Percentiles rank a stretch among this genome's conserved stretches.
Conservation (phyloP, 2,888 invertebrate species). For the Pollenia griseotomentosa region DNA sequence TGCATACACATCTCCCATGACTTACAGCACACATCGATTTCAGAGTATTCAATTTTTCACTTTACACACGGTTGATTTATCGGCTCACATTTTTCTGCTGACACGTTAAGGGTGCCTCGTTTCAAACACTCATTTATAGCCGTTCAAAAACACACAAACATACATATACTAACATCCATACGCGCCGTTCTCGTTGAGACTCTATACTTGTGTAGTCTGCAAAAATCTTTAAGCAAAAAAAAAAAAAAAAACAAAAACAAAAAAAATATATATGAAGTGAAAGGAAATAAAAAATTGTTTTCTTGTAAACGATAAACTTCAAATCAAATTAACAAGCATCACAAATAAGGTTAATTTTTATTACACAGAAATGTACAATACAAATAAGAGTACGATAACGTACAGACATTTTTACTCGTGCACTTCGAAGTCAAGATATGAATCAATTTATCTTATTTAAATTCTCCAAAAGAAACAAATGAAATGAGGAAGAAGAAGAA, state of each 20-base stretch:
- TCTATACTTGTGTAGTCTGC: neutral
- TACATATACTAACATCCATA: neutral
- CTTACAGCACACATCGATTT: conserved; percentile 59
- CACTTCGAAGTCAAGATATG: conserved; percentile 38
- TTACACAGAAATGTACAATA: conserved; percentile 40
- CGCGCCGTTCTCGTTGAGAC: neutral
- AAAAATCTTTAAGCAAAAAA: conserved; percentile 14
- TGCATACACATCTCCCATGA: conserved; percentile 39
- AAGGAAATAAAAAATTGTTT: conserved; percentile 70
- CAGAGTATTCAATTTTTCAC: conserved; percentile 69
- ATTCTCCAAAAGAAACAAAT: conserved; percentile 13
- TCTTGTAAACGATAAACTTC: conserved; percentile 76
- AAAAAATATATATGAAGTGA: conserved; percentile 49
- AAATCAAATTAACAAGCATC: conserved; percentile 78
- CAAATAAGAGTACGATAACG: conserved; percentile 17
- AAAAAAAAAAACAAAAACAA: neutral
- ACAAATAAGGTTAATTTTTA: conserved; percentile 84
- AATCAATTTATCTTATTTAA: conserved; percentile 66
- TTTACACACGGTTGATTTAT: conserved; percentile 72
- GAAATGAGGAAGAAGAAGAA: neutral
- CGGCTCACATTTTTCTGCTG: conserved; percentile 58
- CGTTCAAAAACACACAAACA: neutral
- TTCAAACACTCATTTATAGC: neutral
- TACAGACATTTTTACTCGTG: conserved; percentile 9
- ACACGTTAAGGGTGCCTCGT: conserved; percentile 57